Conservation (phyloP, 2,888 invertebrate genomes). For the Meliscaeva auricollis region DNA sequence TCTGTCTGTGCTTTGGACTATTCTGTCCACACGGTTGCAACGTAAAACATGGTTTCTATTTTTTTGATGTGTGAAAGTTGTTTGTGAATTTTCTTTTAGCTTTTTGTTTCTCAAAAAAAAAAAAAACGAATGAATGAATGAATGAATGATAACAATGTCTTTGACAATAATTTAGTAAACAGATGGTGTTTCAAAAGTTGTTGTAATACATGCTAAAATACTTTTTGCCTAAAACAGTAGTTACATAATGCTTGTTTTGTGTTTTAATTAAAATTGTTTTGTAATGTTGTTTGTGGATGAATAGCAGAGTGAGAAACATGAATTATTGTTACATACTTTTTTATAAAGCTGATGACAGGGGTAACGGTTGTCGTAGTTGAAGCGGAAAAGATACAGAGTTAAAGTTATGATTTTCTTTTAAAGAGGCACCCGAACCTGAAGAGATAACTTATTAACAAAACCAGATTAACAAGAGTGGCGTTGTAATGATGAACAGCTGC, state of each 20-base stretch:
- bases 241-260: slow-evolving; percentile 41
- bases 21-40: slow-evolving; percentile 17
- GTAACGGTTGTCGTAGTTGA: neutral
- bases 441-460: slow-evolving; percentile 13
- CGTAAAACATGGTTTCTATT: slow-evolving; percentile 45
- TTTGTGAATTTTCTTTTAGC: slow-evolving; percentile 34
- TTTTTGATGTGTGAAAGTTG: slow-evolving; percentile 69
- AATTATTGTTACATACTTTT: neutral
- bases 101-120: slow-evolving; percentile 31
- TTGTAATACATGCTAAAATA: slow-evolving; percentile 35
- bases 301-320: neutral
- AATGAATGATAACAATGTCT: slow-evolving; percentile 43
- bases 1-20: slow-evolving; percentile 34
- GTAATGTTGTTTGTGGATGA: neutral
- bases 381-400: slow-evolving; percentile 37
- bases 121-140: neutral
- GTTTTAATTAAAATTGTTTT: slow-evolving; percentile 22
- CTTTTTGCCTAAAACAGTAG: slow-evolving; percentile 52
- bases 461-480: slow-evolving; percentile 50
- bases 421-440: neutral
- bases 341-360: neutral
- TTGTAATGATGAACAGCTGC: slow-evolving; percentile 43
- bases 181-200: slow-evolving; percentile 46
- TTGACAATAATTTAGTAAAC: slow-evolving; percentile 62
- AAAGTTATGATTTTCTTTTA: slow-evolving; percentile 3